These are phyloP conservation scores for Asobara japonica DNA, from an alignment of 1,140 invertebrate species.

Conservation along the genomic window DNA sequence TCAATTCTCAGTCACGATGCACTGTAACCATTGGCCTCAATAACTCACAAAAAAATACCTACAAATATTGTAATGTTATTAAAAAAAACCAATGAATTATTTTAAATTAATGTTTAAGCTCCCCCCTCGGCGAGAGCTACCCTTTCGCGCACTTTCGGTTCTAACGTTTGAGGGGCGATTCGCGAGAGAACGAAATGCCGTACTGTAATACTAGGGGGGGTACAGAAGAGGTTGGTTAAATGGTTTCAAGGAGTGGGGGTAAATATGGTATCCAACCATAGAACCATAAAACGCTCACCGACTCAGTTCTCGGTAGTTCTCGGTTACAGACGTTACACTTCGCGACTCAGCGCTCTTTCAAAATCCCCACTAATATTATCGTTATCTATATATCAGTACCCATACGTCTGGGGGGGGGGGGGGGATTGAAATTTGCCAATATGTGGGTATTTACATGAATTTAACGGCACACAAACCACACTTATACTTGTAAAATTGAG, in stretches of 20 bases:
- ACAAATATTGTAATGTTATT: neutral
- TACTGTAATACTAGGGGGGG: neutral
- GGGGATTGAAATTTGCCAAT: too few species aligned
- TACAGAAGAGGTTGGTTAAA: neutral
- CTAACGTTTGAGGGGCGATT: constrained; percentile 13
- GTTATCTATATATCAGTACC: neutral
- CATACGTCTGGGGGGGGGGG: neutral
- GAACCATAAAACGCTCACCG: neutral
- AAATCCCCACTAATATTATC: too few species aligned
- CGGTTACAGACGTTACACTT: neutral
- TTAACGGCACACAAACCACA: neutral
- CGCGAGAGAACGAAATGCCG: constrained; percentile 11
- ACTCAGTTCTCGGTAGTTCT: neutral
- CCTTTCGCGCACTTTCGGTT: constrained; percentile 12
- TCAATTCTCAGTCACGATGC: constrained; percentile 44
- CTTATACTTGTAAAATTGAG: neutral
- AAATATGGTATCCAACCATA: too few species aligned
- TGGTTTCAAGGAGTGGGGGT: constrained; percentile 1
- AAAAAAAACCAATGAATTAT: neutral
- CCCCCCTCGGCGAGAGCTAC: neutral
- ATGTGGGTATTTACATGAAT: too few species aligned
- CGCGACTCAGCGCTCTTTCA: neutral
- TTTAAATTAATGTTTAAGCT: neutral
- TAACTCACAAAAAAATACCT: constrained; percentile 47
- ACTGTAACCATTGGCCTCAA: constrained; percentile 46